Percentiles rank a stretch among this genome's conserved stretches.
Conservation (phyloP, 2,888 invertebrate species). For the Cheilosia scutellata region DNA sequence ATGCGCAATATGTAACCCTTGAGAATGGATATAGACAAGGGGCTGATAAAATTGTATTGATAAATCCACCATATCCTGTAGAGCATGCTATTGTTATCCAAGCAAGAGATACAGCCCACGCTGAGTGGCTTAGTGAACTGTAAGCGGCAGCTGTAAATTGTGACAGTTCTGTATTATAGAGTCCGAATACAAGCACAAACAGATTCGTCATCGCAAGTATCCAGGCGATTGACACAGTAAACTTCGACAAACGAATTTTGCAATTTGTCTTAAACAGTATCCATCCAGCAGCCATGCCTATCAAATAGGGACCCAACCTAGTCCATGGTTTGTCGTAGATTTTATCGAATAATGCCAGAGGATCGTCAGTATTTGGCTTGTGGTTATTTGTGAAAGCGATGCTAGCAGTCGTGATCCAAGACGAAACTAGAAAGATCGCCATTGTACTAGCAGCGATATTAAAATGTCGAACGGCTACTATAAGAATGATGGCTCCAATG, state of each 20-base stretch:
- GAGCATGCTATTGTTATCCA: constrained; percentile 95
- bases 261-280: constrained; percentile 92
- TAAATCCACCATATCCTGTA: constrained; percentile 92
- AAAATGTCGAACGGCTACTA: constrained; percentile 91
- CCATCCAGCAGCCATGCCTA: constrained; percentile 94
- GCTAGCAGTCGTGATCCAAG: constrained; percentile 91
- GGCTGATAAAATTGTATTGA: constrained; percentile 89
- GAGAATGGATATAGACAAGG: constrained; percentile 93
- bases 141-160: constrained; percentile 90
- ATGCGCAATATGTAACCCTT: constrained; percentile 94
- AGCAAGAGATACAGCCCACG: constrained; percentile 92
- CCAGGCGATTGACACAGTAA: constrained; percentile 90
- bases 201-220: constrained; percentile 87
- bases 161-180: constrained; percentile 89
- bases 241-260: constrained; percentile 89
- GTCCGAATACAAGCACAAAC: constrained; percentile 90
- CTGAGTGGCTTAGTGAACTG: constrained; percentile 92
- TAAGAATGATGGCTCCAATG: constrained; percentile 91
- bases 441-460: constrained; percentile 89
- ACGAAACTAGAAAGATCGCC: constrained; percentile 88
- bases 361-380: constrained; percentile 91
- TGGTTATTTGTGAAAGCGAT: constrained; percentile 92
- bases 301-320: constrained; percentile 91
- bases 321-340: constrained; percentile 97
- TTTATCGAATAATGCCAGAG: constrained; percentile 93